These are phyloP conservation scores for Drosophila mimica DNA, from an alignment of 2,888 invertebrate genomes.

Conservation along the genomic window DNA sequence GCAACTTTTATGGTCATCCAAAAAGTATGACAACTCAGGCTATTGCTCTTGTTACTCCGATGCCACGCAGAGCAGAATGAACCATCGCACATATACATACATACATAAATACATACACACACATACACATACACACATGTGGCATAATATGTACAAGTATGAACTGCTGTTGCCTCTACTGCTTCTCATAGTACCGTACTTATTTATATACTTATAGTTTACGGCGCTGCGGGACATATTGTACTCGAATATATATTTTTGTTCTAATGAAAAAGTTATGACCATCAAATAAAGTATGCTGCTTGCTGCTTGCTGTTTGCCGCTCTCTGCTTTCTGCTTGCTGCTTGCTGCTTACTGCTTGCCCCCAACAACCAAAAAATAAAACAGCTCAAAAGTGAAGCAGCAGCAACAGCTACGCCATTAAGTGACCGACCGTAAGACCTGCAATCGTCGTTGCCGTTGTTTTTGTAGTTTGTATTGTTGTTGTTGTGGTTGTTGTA, in stretches of 20 bases:
- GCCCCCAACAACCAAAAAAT: constrained; percentile 14
- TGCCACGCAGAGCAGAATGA: constrained; percentile 40
- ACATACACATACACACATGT: constrained; percentile 40
- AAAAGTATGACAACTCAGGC: constrained; percentile 79
- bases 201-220: constrained; percentile 79
- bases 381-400: constrained; percentile 70
- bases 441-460: constrained; percentile 65
- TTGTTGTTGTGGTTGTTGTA: constrained; percentile 28
- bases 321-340: neutral
- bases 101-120: constrained; percentile 20
- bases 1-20: constrained; percentile 80
- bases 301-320: constrained; percentile 56
- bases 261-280: constrained; percentile 80
- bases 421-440: constrained; percentile 79
- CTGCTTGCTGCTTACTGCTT: constrained; percentile 13
- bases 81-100: neutral
- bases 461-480: constrained; percentile 21
- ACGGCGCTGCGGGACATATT: constrained; percentile 80
- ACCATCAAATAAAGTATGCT: constrained; percentile 80
- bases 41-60: constrained; percentile 63
- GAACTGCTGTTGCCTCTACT: constrained; percentile 56
- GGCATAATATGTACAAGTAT: constrained; percentile 56
- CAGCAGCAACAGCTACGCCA: constrained; percentile 55
- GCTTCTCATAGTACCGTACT: constrained; percentile 59
- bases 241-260: constrained; percentile 79